Percentiles rank a stretch among this genome's conserved stretches.
Evolutionary conservation across 2,113 vertebrate species (phyloP).

Genomic region (Propithecus coquereli): DNA sequence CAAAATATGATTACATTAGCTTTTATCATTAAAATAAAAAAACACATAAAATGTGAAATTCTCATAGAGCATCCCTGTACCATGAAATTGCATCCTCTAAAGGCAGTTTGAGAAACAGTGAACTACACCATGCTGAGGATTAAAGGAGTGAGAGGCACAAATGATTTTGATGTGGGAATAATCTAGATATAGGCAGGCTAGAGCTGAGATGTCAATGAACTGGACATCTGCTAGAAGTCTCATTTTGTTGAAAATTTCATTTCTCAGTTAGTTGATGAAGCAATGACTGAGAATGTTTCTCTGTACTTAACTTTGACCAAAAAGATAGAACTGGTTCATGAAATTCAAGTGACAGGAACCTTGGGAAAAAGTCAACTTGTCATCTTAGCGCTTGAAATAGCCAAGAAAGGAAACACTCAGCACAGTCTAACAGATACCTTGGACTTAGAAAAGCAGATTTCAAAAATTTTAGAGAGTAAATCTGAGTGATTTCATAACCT

Average conservation of each 20-base stretch:
- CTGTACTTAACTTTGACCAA: slow-evolving; percentile 63
- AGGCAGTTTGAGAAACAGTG: not conserved
- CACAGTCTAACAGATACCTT: slow-evolving; percentile 40
- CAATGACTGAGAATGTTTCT: slow-evolving; percentile 37
- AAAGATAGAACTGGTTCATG: slow-evolving; percentile 57
- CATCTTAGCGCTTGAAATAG: slow-evolving; percentile 60
- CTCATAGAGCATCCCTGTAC: not conserved
- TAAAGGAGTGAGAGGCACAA: slow-evolving; percentile 5
- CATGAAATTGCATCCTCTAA: slow-evolving; percentile 9
- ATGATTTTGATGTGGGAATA: slow-evolving; percentile 26
- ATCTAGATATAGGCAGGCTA: not conserved
- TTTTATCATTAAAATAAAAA: slow-evolving; percentile 1
- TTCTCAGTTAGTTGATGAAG: slow-evolving; percentile 33
- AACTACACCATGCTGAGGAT: not conserved
- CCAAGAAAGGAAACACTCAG: slow-evolving; percentile 59
- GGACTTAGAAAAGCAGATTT: slow-evolving; percentile 51
- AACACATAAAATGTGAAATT: not conserved
- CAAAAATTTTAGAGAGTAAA: slow-evolving; percentile 36
- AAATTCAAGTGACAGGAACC: slow-evolving; percentile 70
- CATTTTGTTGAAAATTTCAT: slow-evolving; percentile 30
- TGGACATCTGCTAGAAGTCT: slow-evolving; percentile 32
- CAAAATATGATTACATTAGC: not conserved
- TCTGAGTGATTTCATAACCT: slow-evolving; percentile 8
- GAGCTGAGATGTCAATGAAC: not conserved
- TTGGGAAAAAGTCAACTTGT: slow-evolving; percentile 70